phyloP scores from a whole-genome alignment of 2,888 invertebrate species.

The Pristionchus exspectatus region DNA sequence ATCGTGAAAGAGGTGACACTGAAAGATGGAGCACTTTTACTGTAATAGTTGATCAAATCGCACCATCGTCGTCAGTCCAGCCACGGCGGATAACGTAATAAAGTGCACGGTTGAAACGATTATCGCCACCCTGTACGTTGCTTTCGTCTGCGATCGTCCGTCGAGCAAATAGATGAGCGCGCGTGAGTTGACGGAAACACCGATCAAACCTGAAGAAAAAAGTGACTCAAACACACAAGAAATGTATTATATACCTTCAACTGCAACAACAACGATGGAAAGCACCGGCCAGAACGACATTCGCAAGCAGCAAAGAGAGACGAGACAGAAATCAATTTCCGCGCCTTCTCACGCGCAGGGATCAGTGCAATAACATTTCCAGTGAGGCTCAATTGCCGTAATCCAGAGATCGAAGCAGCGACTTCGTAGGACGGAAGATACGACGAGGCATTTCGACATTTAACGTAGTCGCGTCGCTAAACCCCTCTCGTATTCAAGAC shows the following conservation, averaged over 20 bases:
- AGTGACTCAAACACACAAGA: not conserved
- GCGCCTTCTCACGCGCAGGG: too few relatives aligned
- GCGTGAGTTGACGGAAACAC: not conserved
- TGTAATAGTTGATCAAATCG: too few relatives aligned
- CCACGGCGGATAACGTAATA: not conserved
- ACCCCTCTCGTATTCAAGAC: too few relatives aligned
- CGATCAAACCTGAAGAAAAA: not conserved
- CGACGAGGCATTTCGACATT: too few relatives aligned
- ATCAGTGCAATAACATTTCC: too few relatives aligned
- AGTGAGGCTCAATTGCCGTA: too few relatives aligned
- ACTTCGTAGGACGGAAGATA: too few relatives aligned
- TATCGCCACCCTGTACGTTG: not conserved
- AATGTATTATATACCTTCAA: not conserved
- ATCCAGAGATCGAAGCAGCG: too few relatives aligned
- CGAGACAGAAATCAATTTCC: too few relatives aligned
- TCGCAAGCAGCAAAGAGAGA: too few relatives aligned
- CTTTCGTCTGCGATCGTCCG: not conserved
- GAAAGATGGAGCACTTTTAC: too few relatives aligned
- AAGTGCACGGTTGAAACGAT: not conserved
- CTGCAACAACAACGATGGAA: not conserved
- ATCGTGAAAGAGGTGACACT: not conserved
- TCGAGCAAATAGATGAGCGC: not conserved
- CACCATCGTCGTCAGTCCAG: not conserved
- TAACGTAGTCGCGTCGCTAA: too few relatives aligned
- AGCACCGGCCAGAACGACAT: not conserved